These are phyloP conservation scores for Heteropelma amictum DNA, from an alignment of 2,888 invertebrate genomes.

Conservation along the genomic window DNA sequence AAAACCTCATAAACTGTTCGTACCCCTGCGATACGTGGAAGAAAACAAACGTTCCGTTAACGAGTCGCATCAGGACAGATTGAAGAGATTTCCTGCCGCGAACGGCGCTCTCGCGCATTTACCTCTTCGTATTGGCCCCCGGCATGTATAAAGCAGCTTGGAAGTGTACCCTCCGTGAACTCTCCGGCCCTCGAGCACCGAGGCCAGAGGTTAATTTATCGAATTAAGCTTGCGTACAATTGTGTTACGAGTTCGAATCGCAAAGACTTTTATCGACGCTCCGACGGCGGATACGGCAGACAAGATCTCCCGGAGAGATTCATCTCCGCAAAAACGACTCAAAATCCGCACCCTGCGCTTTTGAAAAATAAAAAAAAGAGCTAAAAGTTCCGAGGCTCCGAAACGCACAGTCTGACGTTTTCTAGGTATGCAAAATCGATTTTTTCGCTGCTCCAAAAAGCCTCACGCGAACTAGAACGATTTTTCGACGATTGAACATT, in stretches of 20 bases:
- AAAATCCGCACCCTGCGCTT: no score
- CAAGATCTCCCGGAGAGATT: neutral
- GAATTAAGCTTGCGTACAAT: constrained; percentile 74
- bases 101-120: constrained; percentile 60
- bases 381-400: no score
- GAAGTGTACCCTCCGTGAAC: constrained; percentile 35
- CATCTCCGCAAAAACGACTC: neutral
- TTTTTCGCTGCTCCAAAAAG: no score
- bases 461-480: no score
- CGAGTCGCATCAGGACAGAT: constrained; percentile 75
- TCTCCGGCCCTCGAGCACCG: constrained; percentile 63
- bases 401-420: no score
- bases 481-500: no score
- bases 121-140: constrained; percentile 45
- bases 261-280: constrained; percentile 61
- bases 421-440: no score
- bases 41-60: constrained; percentile 76
- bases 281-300: neutral
- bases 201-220: constrained; percentile 75
- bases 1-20: constrained; percentile 32
- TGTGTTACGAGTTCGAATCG: constrained; percentile 73
- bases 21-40: constrained; percentile 62
- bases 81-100: constrained; percentile 76
- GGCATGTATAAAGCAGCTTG: constrained; percentile 30
- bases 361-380: no score